Conservation (phyloP, 1,140 invertebrate species). For the Mactra quadrangularis region DNA sequence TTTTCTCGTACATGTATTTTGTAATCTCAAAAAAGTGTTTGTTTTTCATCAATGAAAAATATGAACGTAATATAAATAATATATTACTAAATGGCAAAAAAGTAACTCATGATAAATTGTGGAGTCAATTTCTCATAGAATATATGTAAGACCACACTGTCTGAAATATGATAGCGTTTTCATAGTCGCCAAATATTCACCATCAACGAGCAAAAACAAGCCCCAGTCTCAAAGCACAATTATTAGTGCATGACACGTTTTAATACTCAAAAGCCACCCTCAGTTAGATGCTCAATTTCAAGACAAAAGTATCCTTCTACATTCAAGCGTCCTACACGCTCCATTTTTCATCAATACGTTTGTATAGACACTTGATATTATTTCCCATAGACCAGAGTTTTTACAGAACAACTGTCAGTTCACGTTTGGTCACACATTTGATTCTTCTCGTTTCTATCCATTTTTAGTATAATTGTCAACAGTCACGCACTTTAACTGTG, state of each 20-base stretch:
- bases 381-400: slow-evolving; percentile 19
- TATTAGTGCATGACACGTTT: slow-evolving; percentile 31
- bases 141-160: too few species aligned
- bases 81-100: too few species aligned
- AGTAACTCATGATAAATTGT: too few species aligned
- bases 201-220: slow-evolving; percentile 29
- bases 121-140: too few species aligned
- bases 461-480: neutral
- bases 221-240: slow-evolving; percentile 14
- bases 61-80: too few species aligned
- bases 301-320: neutral
- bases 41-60: too few species aligned
- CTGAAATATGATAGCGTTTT: too few species aligned
- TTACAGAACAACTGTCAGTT: slow-evolving; percentile 9
- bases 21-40: too few species aligned
- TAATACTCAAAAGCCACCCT: slow-evolving; percentile 15
- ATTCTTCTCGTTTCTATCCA: slow-evolving; percentile 26
- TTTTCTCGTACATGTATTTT: too few species aligned
- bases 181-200: neutral
- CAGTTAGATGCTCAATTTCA: slow-evolving; percentile 3
- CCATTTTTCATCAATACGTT: slow-evolving; percentile 28
- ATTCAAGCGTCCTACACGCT: slow-evolving; percentile 21
- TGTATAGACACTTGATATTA: slow-evolving; percentile 1
- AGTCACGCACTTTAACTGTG: slow-evolving; percentile 41
- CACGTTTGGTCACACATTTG: slow-evolving; percentile 1